phyloP scores from a whole-genome alignment of 2,113 vertebrate species.

The Calidris pugnax region DNA sequence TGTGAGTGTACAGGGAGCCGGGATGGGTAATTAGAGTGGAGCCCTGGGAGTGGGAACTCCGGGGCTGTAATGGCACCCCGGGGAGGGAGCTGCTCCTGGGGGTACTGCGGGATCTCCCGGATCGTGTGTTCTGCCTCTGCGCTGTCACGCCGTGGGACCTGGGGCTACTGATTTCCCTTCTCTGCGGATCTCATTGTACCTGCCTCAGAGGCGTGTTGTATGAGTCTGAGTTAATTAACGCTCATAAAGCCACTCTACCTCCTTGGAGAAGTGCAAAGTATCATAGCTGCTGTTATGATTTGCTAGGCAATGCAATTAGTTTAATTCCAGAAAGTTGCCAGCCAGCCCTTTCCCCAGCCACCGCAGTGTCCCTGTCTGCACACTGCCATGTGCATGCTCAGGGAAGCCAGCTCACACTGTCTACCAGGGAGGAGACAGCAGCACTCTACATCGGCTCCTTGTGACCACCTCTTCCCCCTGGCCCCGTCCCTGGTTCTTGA shows the following conservation, averaged over 20 bases:
- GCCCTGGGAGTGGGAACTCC: background rate
- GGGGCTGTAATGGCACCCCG: background rate
- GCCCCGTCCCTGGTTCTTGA: background rate
- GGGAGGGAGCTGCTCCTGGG: background rate
- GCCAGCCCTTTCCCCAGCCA: background rate
- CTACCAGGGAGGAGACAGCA: background rate
- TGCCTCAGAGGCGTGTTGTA: background rate
- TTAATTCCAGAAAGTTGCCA: background rate
- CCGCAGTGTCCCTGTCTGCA: background rate
- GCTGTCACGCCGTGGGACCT: fast-evolving
- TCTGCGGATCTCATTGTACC: background rate
- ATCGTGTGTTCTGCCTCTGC: fast-evolving
- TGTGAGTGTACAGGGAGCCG: background rate
- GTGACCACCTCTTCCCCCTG: background rate
- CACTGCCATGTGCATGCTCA: background rate
- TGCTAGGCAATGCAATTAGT: background rate
- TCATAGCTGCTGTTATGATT: background rate
- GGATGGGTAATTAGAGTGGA: background rate
- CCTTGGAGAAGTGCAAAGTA: background rate
- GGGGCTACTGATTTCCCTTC: background rate
- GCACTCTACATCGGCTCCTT: background rate
- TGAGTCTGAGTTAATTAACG: background rate
- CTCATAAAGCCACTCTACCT: background rate
- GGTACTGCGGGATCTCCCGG: fast-evolving
- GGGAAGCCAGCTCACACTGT: fast-evolving